Evolutionary conservation across 2,113 vertebrate genomes (phyloP), one percentile per base, ranked within the genome.

Genomic region (Microcebus griseorufus): DNA sequence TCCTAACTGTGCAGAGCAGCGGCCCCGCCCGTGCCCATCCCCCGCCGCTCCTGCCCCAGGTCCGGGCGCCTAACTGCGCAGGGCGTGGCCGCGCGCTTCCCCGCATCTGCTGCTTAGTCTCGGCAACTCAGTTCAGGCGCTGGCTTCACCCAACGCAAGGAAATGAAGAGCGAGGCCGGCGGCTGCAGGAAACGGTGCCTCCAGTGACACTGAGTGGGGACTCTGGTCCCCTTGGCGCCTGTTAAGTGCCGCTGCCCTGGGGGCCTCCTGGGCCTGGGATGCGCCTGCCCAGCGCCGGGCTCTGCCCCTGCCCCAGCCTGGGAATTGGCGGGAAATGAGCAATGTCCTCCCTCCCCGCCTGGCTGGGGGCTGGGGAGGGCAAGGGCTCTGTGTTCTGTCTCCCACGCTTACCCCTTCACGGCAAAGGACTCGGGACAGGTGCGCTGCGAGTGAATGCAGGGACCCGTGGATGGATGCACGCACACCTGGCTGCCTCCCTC

Each of bases 221-320:
- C 20, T 25, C 58, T 3, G 17, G 1, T 0, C 6, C 20, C 37
- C 18, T 2, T 14, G 62, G 6, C 1, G 3, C 29, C 48, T 16
- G 25, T 37, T 51, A 67, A 81, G 60, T 3, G 5, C 32, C 23
- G 13, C 25, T 45, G 6, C 37, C 27, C 0, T 0, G 4, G 81
- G 51, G 9, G 5, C 39, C 29, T 27, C 45, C 12, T 0, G 37
- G 27, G 34, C 18, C 45, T 27, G 6, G 82, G 6, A 13, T 11
- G 0, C 10, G 45, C 9, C 53, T 45, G 72, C n/a, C 1, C 0
- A 25, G 0, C 0, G 29, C 1, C 0, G 4, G 0, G 0, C 3
- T 14, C 39, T 7, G 39, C 16, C 4, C 20, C 55, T 14, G 29
- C 12, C 48, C 34, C 69, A 1, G 9, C 9, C 39, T 2, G 17